Base-by-base conservation (phyloP, 2,888 invertebrate species). In the Esperia sulphurella region DNA sequence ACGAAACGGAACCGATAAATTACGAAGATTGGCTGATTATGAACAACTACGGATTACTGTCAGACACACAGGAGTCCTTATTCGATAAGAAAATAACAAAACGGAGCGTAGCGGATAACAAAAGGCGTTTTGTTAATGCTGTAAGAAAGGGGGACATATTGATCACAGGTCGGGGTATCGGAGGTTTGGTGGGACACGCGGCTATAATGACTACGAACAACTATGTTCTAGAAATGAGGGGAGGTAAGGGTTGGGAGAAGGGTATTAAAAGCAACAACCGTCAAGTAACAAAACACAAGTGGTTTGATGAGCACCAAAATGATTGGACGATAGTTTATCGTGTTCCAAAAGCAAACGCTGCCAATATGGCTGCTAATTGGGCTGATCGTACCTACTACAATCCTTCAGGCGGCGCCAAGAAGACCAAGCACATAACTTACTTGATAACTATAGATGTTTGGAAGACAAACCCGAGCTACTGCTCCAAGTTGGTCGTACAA, bases 1-100 rank as follows among this genome's bases (percentile, higher is more conserved):
- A 81, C 53, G 61, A 43, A 35, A 73, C 57, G 46, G 46, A 63
- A 13, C 65, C 68, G 49, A 63, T 76, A 60, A 75, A 69, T 68
- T 83, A 83, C 58, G 56, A 66, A 29, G 76, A 83, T 55, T 83
- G 82, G 75, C 70, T 83, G 37, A 61, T 82, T 52, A 64, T 78
- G 59, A 82, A 82, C 58, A 76, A 82, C 65, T 84, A 75, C 50
- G 76, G 77, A 9, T 60, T 81, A 60, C 57, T 79, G 21, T 45
- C 61, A 21, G 80, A 82, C 57, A 80, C 77, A 43, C 72, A 77
- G 37, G 74, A 78, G 58, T 78, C 79, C 43, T 57, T 81, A 53
- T 74, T 74, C 38, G 54, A 67, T 41, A 71, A 55, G 52, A 81
- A 80, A 72, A 75, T 75, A 33, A 65, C 43, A n/a, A 74, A 74